Evolutionary conservation across 2,113 vertebrate genomes (phyloP).

Genomic region (Gallinago paraguaiae): DNA sequence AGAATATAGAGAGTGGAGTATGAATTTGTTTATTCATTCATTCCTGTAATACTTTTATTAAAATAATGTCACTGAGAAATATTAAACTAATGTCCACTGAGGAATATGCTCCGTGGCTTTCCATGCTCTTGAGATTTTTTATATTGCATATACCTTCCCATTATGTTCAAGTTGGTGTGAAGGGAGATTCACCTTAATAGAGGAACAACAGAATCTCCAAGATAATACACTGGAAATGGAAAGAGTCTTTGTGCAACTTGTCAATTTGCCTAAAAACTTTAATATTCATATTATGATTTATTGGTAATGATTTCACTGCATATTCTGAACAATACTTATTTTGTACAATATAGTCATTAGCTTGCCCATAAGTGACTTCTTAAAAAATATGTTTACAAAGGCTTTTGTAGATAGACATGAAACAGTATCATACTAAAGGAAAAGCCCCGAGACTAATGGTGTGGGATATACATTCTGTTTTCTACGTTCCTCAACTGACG

Average conservation of each 20-base stretch:
- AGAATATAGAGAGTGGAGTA: not conserved
- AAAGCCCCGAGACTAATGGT: not conserved
- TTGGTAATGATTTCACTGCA: not conserved
- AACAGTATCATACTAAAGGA: constrained; percentile 9
- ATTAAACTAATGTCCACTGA: not conserved
- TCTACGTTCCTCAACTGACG: not conserved
- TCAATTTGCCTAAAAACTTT: not conserved
- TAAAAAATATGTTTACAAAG: constrained; percentile 42
- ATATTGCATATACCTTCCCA: not conserved
- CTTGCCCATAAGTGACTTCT: constrained; percentile 8
- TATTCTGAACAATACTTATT: not conserved
- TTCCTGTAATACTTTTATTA: not conserved
- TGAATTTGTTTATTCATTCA: not conserved
- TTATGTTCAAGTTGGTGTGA: not conserved
- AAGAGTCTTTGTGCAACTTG: not conserved
- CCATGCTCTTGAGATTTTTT: not conserved
- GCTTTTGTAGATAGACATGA: constrained; percentile 41
- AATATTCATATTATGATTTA: not conserved
- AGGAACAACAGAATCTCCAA: not conserved
- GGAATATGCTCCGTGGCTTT: not conserved
- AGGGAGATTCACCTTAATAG: not conserved
- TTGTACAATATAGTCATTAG: constrained; percentile 14
- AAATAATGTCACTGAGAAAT: not conserved
- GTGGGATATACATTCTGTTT: constrained; percentile 25
- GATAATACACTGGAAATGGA: not conserved